phyloP scores from a whole-genome alignment of 2,888 invertebrate genomes.

The Dromius quadrimaculatus region DNA sequence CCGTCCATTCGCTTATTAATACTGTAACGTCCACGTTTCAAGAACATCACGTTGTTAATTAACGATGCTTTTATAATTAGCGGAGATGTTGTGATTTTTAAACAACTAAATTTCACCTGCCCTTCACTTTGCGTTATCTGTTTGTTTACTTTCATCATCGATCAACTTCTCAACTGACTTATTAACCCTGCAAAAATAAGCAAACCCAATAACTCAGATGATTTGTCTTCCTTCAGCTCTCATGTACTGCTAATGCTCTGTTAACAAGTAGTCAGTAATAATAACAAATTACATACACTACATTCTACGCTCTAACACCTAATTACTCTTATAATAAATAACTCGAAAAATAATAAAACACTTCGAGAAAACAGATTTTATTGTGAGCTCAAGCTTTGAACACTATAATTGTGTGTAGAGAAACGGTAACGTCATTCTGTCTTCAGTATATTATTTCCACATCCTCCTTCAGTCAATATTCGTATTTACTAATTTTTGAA shows the following conservation, averaged over 20 bases:
- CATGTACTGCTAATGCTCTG: neutral
- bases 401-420: too few species aligned
- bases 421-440: too few species aligned
- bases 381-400: too few species aligned
- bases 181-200: slow-evolving; percentile 15
- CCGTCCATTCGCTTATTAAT: slow-evolving; percentile 44
- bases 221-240: slow-evolving; percentile 7
- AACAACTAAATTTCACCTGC: slow-evolving; percentile 44
- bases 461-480: too few species aligned
- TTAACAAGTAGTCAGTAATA: neutral
- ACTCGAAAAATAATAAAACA: too few species aligned
- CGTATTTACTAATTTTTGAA: too few species aligned
- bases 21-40: slow-evolving; percentile 42
- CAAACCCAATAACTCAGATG: slow-evolving; percentile 16
- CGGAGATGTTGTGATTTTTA: slow-evolving; percentile 43
- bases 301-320: neutral
- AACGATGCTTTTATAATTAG: slow-evolving; percentile 50
- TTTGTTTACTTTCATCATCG: slow-evolving; percentile 41
- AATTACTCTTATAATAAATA: too few species aligned
- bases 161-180: slow-evolving; percentile 26
- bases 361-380: too few species aligned
- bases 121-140: slow-evolving; percentile 42
- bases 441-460: too few species aligned
- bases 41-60: slow-evolving; percentile 50
- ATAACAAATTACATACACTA: neutral